Base-by-base conservation (phyloP, 2,888 invertebrate species). In the Nemurella pictetii region DNA sequence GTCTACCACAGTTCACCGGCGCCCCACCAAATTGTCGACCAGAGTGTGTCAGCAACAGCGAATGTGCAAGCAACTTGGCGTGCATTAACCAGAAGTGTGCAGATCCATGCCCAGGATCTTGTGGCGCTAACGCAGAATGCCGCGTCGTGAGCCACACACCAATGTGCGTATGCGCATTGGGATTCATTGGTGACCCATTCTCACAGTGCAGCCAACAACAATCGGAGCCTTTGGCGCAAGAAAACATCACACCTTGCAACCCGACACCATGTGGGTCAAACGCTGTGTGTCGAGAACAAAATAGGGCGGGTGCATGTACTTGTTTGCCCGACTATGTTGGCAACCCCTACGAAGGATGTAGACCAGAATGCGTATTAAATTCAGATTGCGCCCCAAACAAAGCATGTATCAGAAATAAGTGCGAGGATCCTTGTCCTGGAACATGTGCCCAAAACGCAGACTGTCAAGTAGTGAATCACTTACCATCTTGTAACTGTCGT, bases 301-400 rank as follows among this genome's bases (percentile, higher is more conserved):
- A 87, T 75, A 87, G 88, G 3, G 88, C 94, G 74, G 95, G 95
- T 94, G 77, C 87, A 2, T 87, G 87, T 83, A 85, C 85, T 0
- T 87, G 87, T 84, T 86, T 87, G 30, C 86, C 87, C n/a, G 88
- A 87, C 7, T 89, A 89, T 84, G 87, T 88, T 83, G 90, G 90
- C 9, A 89, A 89, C 86, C 90, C 90, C 25, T 88, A 88, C 82
- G 86, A 87, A 75, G 87, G 88, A 5, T 96, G 96, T 89, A 92
- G 95, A 87, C 96, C 96, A 12, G 95, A 96, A 90, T 96, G 96
- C 89, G 93, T 94, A 32, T 92, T 94, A 35, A 96, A 95, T 88
- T 93, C 95, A 0, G 96, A 96, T 89, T 97, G 97, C 89, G 89
- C 94, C 0, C 91, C 92, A 26, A 93, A 94, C 87, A 93, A 93